These are phyloP conservation scores for Onychomys torridus DNA, from an alignment of 2,797 vertebrate species.

Conservation along the genomic window DNA sequence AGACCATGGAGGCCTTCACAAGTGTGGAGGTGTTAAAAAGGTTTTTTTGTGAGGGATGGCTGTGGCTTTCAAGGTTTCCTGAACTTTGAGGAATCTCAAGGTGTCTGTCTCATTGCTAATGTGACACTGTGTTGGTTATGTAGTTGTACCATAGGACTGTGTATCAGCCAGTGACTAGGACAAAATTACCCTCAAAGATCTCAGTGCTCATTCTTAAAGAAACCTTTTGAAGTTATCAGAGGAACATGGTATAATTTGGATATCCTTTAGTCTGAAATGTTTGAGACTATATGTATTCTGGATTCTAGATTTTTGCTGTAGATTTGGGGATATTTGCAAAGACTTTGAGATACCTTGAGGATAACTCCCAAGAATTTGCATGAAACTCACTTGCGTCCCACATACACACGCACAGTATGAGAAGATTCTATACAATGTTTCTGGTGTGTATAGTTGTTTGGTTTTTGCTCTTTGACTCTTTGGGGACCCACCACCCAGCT, in stretches of 20 bases:
- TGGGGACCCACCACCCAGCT: background rate
- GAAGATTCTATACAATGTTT: background rate
- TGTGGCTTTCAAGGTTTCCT: background rate
- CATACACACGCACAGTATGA: background rate
- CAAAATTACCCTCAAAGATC: background rate
- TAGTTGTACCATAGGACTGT: background rate
- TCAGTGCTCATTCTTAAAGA: background rate
- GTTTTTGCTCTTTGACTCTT: background rate
- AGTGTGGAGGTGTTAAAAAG: background rate
- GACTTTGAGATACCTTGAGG: background rate
- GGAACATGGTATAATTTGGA: background rate
- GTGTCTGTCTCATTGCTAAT: background rate
- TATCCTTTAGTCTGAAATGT: background rate
- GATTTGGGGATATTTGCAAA: background rate
- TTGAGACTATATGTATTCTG: background rate
- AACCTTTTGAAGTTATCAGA: conserved; percentile 10
- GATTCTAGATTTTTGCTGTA: background rate
- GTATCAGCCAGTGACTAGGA: background rate
- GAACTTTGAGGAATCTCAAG: background rate
- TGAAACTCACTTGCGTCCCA: background rate
- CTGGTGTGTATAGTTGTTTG: background rate
- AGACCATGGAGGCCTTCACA: background rate
- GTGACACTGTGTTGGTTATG: background rate
- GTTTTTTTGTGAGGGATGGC: background rate
- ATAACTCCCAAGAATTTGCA: background rate